A percentile compares a stretch with the other conserved stretches of the same genome.
Conservation (phyloP, 2,888 invertebrate genomes). For the Entomobrya proxima region DNA sequence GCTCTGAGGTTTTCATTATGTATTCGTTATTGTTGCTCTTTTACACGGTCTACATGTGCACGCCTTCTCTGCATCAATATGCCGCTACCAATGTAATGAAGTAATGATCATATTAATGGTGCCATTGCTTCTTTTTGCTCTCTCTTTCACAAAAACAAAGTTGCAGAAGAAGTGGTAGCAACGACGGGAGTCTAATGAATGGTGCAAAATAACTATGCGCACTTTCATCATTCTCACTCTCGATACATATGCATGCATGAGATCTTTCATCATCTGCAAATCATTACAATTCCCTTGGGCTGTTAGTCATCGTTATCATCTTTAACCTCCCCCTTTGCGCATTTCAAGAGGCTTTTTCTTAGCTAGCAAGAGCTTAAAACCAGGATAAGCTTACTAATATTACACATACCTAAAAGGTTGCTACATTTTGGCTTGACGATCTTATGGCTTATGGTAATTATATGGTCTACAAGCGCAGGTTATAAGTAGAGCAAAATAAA, state of each 20-base stretch:
- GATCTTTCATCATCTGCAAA: constrained; percentile 60
- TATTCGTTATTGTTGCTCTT: not conserved
- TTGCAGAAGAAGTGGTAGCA: constrained; percentile 8
- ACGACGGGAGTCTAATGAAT: constrained; percentile 44
- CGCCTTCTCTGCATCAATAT: not conserved
- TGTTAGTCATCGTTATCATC: constrained; percentile 54
- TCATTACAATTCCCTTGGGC: constrained; percentile 63
- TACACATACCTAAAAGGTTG: not conserved
- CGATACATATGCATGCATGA: not conserved
- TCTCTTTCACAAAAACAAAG: constrained; percentile 41
- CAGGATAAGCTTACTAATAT: not conserved
- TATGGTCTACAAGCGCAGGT: no score
- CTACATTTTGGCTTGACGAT: not conserved
- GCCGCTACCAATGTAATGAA: constrained; percentile 10
- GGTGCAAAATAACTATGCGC: constrained; percentile 46
- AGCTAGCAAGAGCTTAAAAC: not conserved
- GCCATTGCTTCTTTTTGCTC: not conserved
- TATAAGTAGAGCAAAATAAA: not conserved
- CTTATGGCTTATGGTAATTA: not conserved
- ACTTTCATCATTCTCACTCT: constrained; percentile 36
- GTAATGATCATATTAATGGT: not conserved
- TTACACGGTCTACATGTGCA: not conserved
- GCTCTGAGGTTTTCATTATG: no score
- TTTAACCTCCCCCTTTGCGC: not conserved
- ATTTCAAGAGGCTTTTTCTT: constrained; percentile 20